Base-by-base conservation (phyloP, 2,797 vertebrate species). In the Pipistrellus kuhlii region DNA sequence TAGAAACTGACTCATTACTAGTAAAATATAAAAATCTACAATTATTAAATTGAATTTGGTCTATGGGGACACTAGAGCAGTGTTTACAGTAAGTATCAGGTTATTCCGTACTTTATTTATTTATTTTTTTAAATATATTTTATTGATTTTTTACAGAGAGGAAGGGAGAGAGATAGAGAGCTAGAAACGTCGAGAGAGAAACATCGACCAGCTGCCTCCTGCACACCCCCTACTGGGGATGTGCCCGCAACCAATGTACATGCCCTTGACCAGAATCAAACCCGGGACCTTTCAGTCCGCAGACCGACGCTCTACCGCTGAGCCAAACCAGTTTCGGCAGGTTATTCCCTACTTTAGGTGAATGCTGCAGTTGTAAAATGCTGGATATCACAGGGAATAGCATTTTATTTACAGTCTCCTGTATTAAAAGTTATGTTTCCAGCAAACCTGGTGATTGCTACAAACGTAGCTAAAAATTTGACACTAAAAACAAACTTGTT, bases 21-120 rank as follows among this genome's bases (percentile, higher is more conserved):
- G 98, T 99, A 98, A 99, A 99, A 99, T 99, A 99, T 99, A 99
- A 99, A 99, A 99, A 99, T 99, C 99, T 99, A 99, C 98, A 99
- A 98, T 99, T 99, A 99, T 99, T 99, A 99, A 99, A 99, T 99
- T 98, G 99, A 99, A 99, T 99, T 99, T 99, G 99, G 99, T 99
- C 99, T 99, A 98, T 99, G 97, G 95, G 98, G 98, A 98, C 98
- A 98, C 98, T 98, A 98, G 98, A 98, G 98, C 99, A 99, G 99
- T 99, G 99, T 99, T 98, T 99, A 99, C 98, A 99, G 96, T 98
- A 98, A 99, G 99, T 98, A 98, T 98, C 98, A 98, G 98, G 98
- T 98, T 98, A 97, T 97, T 98, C 87, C 95, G 95, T 97, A 96
- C 76, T 98, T 97, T 97, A 98, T n/a, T n/a, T n/a, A n/a, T n/a